A percentile compares a stretch with the other conserved stretches of the same genome.
Conservation (phyloP, 2,888 invertebrate species). For the Drosophila colorata region DNA sequence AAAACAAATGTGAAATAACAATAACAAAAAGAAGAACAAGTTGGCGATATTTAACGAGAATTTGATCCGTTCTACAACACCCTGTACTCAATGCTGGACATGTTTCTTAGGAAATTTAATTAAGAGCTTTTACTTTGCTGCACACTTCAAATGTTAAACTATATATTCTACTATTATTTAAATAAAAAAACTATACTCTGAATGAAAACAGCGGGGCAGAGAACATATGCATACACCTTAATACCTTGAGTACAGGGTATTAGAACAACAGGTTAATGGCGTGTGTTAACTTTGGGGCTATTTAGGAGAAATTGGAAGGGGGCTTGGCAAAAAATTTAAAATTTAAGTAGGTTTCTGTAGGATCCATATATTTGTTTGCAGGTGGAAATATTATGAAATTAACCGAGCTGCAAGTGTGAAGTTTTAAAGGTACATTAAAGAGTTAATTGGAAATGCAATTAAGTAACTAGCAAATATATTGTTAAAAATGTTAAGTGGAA, state of each 20-base stretch:
- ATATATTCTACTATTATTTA: no score
- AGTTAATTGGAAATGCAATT: conserved; percentile 33
- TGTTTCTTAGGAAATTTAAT: no score
- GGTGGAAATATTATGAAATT: conserved; percentile 30
- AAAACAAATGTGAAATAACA: conserved; percentile 58
- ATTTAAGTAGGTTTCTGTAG: conserved; percentile 2
- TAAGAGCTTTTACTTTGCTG: no score
- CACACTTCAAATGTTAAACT: no score
- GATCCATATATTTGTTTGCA: conserved; percentile 8
- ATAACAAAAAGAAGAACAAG: conserved; percentile 29
- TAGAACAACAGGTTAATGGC: conserved; percentile 39
- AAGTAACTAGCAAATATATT: not conserved
- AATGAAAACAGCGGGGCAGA: not conserved
- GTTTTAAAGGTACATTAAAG: conserved; percentile 25
- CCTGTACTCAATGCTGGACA: not conserved
- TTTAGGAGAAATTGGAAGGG: conserved; percentile 10
- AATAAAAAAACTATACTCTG: not conserved
- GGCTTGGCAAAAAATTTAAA: conserved; percentile 16
- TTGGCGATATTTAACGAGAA: not conserved
- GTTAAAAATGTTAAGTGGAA: not conserved
- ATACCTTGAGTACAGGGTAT: conserved; percentile 4
- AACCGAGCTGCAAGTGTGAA: conserved; percentile 52
- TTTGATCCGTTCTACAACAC: conserved; percentile 4
- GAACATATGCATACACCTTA: not conserved
- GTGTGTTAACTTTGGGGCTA: not conserved